Conservation (phyloP, 1,140 invertebrate species). For the Drosophila sulfurigaster region DNA sequence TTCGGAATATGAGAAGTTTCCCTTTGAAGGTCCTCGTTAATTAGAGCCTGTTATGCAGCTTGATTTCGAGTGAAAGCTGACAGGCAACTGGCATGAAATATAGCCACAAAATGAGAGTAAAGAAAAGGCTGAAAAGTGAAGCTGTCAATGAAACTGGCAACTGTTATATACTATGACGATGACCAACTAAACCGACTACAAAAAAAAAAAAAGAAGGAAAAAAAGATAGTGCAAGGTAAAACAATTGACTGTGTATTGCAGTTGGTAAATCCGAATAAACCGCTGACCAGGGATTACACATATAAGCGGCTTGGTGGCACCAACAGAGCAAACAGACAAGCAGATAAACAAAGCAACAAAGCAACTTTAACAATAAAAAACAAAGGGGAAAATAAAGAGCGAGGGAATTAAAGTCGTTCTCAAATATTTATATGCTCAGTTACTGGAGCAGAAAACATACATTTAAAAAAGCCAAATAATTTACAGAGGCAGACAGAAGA, state of each 20-base stretch:
- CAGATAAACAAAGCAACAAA: conserved; percentile 28
- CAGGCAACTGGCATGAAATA: conserved; percentile 24
- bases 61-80: conserved; percentile 37
- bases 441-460: conserved; percentile 27
- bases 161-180: neutral
- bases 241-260: conserved; percentile 47
- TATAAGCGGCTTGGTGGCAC: conserved; percentile 63
- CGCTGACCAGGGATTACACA: conserved; percentile 63
- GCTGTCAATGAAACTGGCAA: conserved; percentile 4
- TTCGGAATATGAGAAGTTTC: conserved; percentile 8
- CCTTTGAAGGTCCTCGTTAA: conserved; percentile 36
- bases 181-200: conserved; percentile 5
- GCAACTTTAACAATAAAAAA: conserved; percentile 22
- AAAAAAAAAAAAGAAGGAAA: conserved; percentile 2
- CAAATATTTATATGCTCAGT: conserved; percentile 62
- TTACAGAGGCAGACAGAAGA: too few species aligned
- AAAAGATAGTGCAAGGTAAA: conserved; percentile 18
- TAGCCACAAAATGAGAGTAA: neutral
- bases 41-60: conserved; percentile 42
- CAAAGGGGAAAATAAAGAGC: neutral
- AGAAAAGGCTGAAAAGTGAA: neutral
- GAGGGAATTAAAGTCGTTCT: conserved; percentile 46
- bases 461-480: too few species aligned
- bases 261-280: conserved; percentile 62
- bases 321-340: conserved; percentile 27